A percentile compares a stretch with the other conserved stretches of the same genome.
Evolutionary conservation across 2,888 invertebrate genomes (phyloP).

Genomic region (Hermaeophaga mercurialis): DNA sequence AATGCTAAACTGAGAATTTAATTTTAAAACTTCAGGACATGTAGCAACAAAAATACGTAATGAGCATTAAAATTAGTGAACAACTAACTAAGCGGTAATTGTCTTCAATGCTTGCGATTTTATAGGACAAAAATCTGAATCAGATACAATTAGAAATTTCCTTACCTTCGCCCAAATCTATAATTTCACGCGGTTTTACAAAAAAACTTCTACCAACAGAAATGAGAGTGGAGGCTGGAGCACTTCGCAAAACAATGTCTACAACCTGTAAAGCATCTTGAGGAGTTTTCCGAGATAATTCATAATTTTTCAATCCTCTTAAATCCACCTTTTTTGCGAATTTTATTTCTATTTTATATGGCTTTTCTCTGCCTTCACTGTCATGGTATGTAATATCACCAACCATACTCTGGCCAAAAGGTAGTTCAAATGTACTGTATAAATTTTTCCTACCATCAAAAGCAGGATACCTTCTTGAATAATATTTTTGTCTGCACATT

Average conservation of each 20-base stretch:
- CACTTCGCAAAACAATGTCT: constrained; percentile 79
- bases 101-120: too few relatives aligned
- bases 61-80: too few relatives aligned
- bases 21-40: too few relatives aligned
- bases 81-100: too few relatives aligned
- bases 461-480: constrained; percentile 62
- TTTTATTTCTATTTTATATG: constrained; percentile 35
- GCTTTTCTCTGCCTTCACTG: constrained; percentile 34
- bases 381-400: constrained; percentile 26
- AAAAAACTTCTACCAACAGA: constrained; percentile 46
- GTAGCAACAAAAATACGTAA: too few relatives aligned
- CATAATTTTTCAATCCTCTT: constrained; percentile 40
- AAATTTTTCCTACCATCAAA: constrained; percentile 77
- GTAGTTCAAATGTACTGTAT: constrained; percentile 61
- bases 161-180: constrained; percentile 66
- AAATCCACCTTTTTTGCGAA: constrained; percentile 57
- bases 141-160: too few relatives aligned
- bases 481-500: constrained; percentile 49
- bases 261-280: constrained; percentile 76
- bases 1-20: too few relatives aligned
- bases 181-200: constrained; percentile 49
- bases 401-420: constrained; percentile 49
- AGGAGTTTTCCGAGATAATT: constrained; percentile 52
- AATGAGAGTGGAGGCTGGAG: constrained; percentile 57
- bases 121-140: too few relatives aligned